Percentiles rank a stretch among this genome's conserved stretches.
These are phyloP conservation scores for Paramuricea clavata DNA, from an alignment of 92 coral and sea anemone genomes.

Conservation along the genomic window DNA sequence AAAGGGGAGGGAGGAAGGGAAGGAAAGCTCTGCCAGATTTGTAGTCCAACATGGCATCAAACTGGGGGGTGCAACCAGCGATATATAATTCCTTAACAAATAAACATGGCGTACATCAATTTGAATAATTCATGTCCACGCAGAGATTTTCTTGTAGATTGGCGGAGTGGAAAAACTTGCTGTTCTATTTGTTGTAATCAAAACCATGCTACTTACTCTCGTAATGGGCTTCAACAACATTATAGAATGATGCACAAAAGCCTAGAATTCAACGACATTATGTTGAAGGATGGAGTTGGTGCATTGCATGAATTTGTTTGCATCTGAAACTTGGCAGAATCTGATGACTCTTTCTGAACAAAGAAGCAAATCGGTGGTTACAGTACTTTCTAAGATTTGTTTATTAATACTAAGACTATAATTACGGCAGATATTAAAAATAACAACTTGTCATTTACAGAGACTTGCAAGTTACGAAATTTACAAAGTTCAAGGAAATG, in stretches of 20 bases:
- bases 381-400: neutral
- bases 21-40: slow-evolving; percentile 36
- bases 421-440: neutral
- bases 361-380: slow-evolving; percentile 12
- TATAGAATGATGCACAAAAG: neutral
- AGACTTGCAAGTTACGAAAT: slow-evolving; percentile 11
- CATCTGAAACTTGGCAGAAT: neutral
- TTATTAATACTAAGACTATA: neutral
- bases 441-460: slow-evolving; percentile 15
- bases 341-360: neutral
- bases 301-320: neutral
- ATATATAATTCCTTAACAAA: neutral
- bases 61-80: neutral
- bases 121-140: slow-evolving; percentile 37
- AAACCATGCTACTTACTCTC: neutral
- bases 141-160: slow-evolving; percentile 37
- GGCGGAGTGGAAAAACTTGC: slow-evolving; percentile 38
- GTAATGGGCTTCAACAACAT: slow-evolving; percentile 17
- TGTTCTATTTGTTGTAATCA: slow-evolving; percentile 21
- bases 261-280: neutral
- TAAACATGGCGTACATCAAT: neutral
- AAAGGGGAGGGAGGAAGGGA: neutral
- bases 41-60: slow-evolving; percentile 13
- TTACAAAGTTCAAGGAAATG: neutral
- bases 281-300: neutral